phyloP scores from a whole-genome alignment of 2,113 vertebrate genomes.

The Colossoma macropomum region DNA sequence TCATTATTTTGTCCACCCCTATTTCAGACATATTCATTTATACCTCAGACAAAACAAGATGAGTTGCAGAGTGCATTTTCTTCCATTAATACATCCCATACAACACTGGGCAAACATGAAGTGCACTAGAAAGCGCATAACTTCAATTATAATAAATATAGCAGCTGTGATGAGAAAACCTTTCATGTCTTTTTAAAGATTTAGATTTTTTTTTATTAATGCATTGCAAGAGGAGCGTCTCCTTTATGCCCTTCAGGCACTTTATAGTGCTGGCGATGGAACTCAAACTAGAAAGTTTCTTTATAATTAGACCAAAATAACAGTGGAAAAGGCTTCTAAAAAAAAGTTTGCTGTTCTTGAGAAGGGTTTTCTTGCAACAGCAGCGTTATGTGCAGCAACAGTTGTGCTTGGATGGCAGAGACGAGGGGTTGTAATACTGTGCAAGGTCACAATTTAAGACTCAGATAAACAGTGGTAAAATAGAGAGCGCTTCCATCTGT shows the following conservation, averaged over 20 bases:
- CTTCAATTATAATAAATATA: neutral
- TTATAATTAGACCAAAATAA: neutral
- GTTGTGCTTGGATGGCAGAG: neutral
- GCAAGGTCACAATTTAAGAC: neutral
- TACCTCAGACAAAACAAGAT: too few relatives aligned
- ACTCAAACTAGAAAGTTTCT: neutral
- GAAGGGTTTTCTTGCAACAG: neutral
- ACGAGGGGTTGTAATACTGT: neutral
- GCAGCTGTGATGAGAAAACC: neutral
- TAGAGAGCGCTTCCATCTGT: neutral
- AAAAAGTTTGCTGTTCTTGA: neutral
- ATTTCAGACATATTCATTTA: too few relatives aligned
- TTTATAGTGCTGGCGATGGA: neutral
- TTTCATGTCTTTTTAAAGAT: neutral
- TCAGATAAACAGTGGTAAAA: neutral
- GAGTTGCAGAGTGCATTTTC: too few relatives aligned
- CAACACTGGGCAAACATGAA: neutral
- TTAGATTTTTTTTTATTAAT: neutral
- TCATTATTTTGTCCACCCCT: too few relatives aligned
- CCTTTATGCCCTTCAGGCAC: neutral
- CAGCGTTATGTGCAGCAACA: neutral
- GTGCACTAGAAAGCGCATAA: neutral
- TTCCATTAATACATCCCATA: neutral
- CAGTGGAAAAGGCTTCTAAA: neutral
- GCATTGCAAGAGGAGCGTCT: neutral